A percentile compares a stretch with the other conserved stretches of the same genome.
These are phyloP conservation scores for Polydesmus complanatus DNA, from an alignment of 2,888 invertebrate species.

Conservation along the genomic window DNA sequence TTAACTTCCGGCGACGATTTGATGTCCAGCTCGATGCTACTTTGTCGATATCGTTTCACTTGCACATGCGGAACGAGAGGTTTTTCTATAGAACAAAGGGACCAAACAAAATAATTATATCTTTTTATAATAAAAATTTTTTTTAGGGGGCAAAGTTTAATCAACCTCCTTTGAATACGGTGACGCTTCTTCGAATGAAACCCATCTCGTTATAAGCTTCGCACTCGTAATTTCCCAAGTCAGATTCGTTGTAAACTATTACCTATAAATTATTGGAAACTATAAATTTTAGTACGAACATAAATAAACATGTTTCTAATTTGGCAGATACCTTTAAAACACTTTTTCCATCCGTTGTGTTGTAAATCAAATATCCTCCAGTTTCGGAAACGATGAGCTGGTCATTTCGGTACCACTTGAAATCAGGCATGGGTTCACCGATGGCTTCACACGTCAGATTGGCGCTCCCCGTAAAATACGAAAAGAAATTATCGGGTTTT, in stretches of 20 bases:
- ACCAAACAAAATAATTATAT: background rate
- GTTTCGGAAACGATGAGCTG: conserved; percentile 14
- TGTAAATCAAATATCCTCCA: conserved; percentile 16
- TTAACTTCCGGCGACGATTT: background rate
- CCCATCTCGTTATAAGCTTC: conserved; percentile 41
- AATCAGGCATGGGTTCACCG: conserved; percentile 42
- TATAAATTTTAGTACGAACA: background rate
- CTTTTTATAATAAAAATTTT: background rate
- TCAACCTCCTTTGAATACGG: conserved; percentile 38
- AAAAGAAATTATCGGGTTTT: conserved; percentile 29
- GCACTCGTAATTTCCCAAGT: conserved; percentile 41
- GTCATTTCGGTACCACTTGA: conserved; percentile 34
- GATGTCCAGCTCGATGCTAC: background rate
- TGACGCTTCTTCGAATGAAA: conserved; percentile 37
- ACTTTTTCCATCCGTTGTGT: conserved; percentile 18
- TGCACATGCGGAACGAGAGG: background rate
- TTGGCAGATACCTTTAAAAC: conserved; percentile 15
- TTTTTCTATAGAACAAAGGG: background rate
- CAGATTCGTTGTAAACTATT: conserved; percentile 22
- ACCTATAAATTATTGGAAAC: conserved; percentile 21
- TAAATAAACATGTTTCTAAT: background rate
- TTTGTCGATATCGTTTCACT: background rate
- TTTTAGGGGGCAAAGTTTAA: background rate
- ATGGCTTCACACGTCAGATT: conserved; percentile 45
- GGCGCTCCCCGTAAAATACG: conserved; percentile 40